Conservation (phyloP, 2,113 vertebrate species). For the Danionella cerebrum region DNA sequence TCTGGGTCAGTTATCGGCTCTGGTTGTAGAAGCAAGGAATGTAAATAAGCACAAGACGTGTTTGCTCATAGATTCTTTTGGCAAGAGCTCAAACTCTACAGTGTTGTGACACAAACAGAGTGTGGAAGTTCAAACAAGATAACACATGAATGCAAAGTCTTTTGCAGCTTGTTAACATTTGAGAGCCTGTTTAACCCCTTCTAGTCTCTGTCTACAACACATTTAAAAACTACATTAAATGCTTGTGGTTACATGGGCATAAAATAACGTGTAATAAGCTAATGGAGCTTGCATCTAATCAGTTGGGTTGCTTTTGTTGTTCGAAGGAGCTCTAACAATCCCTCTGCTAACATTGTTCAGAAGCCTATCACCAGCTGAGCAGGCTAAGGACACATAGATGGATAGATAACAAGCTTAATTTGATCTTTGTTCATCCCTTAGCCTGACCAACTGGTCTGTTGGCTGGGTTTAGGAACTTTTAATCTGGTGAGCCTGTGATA, state of each 20-base stretch:
- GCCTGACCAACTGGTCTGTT: no score
- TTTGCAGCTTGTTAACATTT: not conserved
- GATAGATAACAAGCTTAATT: not conserved
- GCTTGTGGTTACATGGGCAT: no score
- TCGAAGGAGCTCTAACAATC: no score
- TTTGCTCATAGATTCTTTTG: not conserved
- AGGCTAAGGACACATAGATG: not conserved
- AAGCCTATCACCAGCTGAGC: not conserved
- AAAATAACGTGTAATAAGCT: no score
- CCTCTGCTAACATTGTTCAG: no score
- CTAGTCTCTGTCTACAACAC: not conserved
- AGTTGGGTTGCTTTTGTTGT: no score
- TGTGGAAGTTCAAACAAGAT: not conserved
- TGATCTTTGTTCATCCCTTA: not conserved
- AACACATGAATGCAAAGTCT: not conserved
- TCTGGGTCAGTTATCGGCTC: constrained; percentile 14
- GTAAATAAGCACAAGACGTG: constrained; percentile 18
- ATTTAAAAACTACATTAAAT: no score
- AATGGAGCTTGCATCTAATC: no score
- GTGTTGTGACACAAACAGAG: constrained; percentile 4
- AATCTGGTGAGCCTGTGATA: no score
- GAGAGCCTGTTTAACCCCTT: not conserved
- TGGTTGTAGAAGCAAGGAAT: constrained; percentile 32
- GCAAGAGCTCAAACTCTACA: not conserved
- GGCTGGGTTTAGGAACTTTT: no score